phyloP scores from a whole-genome alignment of 2,888 invertebrate species.

The Macroteleia sp. region DNA sequence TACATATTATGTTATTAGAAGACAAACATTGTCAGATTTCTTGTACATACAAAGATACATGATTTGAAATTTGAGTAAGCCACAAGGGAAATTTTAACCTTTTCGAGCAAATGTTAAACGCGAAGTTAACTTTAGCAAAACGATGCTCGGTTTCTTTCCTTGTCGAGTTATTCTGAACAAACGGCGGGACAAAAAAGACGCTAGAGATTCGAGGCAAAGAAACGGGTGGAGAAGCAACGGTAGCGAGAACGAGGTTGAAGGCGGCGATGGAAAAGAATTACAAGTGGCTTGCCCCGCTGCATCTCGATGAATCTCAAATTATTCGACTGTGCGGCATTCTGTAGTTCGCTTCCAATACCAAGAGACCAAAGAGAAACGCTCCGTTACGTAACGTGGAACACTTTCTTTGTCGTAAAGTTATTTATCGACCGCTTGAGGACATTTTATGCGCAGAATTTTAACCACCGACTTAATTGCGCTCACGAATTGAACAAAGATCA shows the following conservation, averaged over 20 bases:
- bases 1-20: too few relatives aligned
- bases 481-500: slow-evolving; percentile 21
- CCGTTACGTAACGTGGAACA: slow-evolving; percentile 42
- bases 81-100: slow-evolving; percentile 81
- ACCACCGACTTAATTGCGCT: slow-evolving; percentile 20
- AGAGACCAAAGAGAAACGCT: slow-evolving; percentile 46
- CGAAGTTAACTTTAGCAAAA: slow-evolving; percentile 77
- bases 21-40: too few relatives aligned
- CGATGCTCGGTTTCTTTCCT: slow-evolving; percentile 66
- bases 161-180: slow-evolving; percentile 75
- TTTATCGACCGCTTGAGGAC: slow-evolving; percentile 35
- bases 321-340: slow-evolving; percentile 72
- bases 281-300: slow-evolving; percentile 80
- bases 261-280: slow-evolving; percentile 80
- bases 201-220: slow-evolving; percentile 58
- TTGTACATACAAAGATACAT: too few relatives aligned
- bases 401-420: slow-evolving; percentile 47
- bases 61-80: slow-evolving; percentile 75
- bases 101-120: slow-evolving; percentile 78
- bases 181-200: slow-evolving; percentile 76
- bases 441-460: slow-evolving; percentile 28
- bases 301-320: slow-evolving; percentile 82
- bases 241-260: slow-evolving; percentile 59
- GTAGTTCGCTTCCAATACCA: slow-evolving; percentile 61
- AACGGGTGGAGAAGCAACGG: slow-evolving; percentile 32